Evolutionary conservation across 1,140 invertebrate species (phyloP), one percentile per base, ranked within the genome.

Genomic region (Ceratosolen solmsi): DNA sequence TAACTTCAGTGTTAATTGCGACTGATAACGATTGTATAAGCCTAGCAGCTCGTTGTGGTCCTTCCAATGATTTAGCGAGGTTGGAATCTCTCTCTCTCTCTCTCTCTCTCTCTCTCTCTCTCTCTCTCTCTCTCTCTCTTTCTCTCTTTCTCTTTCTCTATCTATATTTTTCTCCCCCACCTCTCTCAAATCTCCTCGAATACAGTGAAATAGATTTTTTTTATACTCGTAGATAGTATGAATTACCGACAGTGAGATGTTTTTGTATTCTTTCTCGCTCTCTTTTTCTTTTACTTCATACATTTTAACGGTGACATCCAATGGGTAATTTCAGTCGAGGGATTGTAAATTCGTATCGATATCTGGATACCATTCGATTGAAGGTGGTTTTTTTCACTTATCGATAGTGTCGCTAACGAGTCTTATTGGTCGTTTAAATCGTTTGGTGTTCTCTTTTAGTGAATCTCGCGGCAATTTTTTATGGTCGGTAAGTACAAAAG

Each of bases 301-400:
- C 3, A 2, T 30, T 22, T 17, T 3, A 36, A 30, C 20, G 46
- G 27, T 27, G 74, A 38, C 46, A 25, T 68, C 51, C 27, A 78
- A 25, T 68, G 36, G 41, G 75, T 78, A 78, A 78, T 78, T 60
- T 49, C n/a, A 7, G 58, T 9, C 41, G 54, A 1, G n/a, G 56
- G 46, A 78, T 68, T 78, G 46, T 78, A 78, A 78, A 78, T 78
- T 68, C 60, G 60, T 41, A 68, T 65, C 41, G 63, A 76, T 63
- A 76, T 49, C 58, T 27, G n/a, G 54, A 30, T 46, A 56, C 15
- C 11, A 63, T 76, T 76, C 56, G 74, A 76, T 76, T 76, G 63
- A 60, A 63, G n/a, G n/a, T 78, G 27, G 22, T 33, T 78, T 68
- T 51, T 68, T 78, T 65, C 75, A 33, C 75, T 78, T 78, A 76